Evolutionary conservation across 2,113 vertebrate species (phyloP).

Genomic region (Pagrus major): DNA sequence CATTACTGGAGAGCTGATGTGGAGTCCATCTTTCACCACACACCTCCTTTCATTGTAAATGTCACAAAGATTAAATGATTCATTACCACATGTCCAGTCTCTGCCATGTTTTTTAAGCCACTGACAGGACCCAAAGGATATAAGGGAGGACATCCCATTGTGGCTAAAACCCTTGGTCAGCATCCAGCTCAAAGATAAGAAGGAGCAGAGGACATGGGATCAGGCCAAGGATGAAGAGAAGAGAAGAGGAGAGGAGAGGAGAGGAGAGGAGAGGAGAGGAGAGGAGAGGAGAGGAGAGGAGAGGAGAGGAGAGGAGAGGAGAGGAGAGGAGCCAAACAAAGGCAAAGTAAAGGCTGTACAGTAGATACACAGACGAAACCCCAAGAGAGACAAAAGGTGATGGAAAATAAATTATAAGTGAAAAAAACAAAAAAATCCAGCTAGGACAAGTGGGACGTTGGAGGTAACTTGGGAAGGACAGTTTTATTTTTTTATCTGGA

Average conservation of each 20-base stretch:
- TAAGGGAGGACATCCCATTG: conserved; percentile 9
- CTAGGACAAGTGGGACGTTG: conserved; percentile 31
- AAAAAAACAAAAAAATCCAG: conserved; percentile 11
- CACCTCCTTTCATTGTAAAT: neutral
- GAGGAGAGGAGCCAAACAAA: conserved; percentile 10
- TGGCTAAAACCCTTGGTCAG: conserved; percentile 32
- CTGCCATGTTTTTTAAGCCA: neutral
- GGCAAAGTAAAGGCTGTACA: neutral
- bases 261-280: too few species aligned
- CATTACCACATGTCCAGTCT: neutral
- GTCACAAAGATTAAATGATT: neutral
- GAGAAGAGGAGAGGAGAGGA: too few species aligned
- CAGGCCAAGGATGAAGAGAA: conserved; percentile 53
- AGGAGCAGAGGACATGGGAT: conserved; percentile 34
- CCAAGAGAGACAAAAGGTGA: conserved; percentile 1
- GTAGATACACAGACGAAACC: neutral
- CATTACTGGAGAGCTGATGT: neutral
- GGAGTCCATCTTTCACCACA: too few species aligned
- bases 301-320: neutral
- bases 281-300: too few species aligned
- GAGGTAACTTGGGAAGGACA: conserved; percentile 18
- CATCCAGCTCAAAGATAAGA: conserved; percentile 29
- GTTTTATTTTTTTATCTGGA: conserved; percentile 48
- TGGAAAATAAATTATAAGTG: conserved; percentile 24
- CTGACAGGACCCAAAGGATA: conserved; percentile 6